These are phyloP conservation scores for Phalacrocorax brasilianus DNA, from an alignment of 2,113 vertebrate genomes.

Conservation along the genomic window DNA sequence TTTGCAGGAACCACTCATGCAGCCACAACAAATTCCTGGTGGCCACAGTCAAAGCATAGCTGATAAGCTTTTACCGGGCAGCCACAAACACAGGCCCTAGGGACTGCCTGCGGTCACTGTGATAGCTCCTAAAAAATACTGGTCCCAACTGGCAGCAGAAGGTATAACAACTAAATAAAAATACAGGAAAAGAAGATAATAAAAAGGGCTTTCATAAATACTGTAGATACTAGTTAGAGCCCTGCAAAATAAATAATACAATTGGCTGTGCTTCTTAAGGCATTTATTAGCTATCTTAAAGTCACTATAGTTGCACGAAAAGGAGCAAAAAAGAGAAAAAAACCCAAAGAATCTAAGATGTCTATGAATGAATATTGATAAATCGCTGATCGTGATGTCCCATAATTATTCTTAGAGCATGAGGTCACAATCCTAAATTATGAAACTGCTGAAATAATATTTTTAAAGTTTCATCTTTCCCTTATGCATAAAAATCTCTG, in stretches of 20 bases:
- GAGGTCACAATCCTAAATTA: constrained; percentile 65
- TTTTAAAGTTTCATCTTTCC: constrained; percentile 71
- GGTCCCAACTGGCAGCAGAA: background rate
- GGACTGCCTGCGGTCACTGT: background rate
- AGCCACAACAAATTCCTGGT: background rate
- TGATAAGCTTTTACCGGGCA: background rate
- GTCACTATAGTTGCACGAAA: background rate
- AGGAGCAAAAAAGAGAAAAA: background rate
- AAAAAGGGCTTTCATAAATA: background rate
- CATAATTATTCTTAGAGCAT: constrained; percentile 60
- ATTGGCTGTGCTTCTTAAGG: background rate
- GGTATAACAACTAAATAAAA: background rate
- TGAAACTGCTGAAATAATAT: constrained; percentile 72
- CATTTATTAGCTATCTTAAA: background rate
- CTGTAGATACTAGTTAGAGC: background rate
- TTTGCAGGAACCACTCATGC: background rate
- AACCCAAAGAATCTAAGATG: background rate
- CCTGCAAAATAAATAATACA: background rate
- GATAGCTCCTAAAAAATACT: background rate
- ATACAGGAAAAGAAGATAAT: background rate
- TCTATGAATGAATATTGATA: constrained; percentile 53
- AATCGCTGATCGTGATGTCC: constrained; percentile 25
- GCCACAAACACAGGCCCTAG: background rate
- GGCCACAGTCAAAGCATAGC: background rate
- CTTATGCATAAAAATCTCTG: constrained; percentile 65